Conservation (phyloP, 2,888 invertebrate genomes). For the Microchrysa polita region DNA sequence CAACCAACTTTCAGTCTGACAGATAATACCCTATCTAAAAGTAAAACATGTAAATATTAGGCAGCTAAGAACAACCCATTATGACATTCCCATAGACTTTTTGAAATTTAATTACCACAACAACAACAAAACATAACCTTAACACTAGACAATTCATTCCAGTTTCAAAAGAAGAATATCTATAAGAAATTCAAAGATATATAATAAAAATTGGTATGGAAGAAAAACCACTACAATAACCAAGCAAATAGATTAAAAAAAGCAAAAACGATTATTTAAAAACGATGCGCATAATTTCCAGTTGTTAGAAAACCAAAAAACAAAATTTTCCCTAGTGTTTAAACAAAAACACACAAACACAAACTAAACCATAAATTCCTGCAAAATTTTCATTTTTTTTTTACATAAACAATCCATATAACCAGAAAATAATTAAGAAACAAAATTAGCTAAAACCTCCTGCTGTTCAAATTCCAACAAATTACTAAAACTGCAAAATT, state of each 20-base stretch:
- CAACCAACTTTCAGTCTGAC: too few species aligned
- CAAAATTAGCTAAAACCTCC: slow-evolving; percentile 5
- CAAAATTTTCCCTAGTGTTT: neutral
- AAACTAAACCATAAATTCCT: slow-evolving; percentile 12
- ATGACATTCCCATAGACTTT: neutral
- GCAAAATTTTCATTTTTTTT: neutral
- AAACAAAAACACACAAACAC: slow-evolving; percentile 10
- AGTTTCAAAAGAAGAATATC: too few species aligned
- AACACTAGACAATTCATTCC: neutral
- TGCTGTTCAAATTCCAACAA: neutral
- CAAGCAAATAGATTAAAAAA: too few species aligned
- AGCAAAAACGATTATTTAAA: too few species aligned
- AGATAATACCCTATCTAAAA: too few species aligned
- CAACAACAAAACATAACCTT: neutral
- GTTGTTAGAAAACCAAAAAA: neutral
- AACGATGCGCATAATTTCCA: too few species aligned
- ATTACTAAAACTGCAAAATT: slow-evolving; percentile 12
- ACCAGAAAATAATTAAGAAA: neutral
- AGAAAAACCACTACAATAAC: too few species aligned
- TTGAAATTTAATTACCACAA: neutral
- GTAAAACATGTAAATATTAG: too few species aligned
- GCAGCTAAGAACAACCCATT: neutral
- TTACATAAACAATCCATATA: neutral
- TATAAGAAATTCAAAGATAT: too few species aligned
- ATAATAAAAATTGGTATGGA: too few species aligned